Base-by-base conservation (phyloP, 2,888 invertebrate genomes). In the Tyria jacobaeae region DNA sequence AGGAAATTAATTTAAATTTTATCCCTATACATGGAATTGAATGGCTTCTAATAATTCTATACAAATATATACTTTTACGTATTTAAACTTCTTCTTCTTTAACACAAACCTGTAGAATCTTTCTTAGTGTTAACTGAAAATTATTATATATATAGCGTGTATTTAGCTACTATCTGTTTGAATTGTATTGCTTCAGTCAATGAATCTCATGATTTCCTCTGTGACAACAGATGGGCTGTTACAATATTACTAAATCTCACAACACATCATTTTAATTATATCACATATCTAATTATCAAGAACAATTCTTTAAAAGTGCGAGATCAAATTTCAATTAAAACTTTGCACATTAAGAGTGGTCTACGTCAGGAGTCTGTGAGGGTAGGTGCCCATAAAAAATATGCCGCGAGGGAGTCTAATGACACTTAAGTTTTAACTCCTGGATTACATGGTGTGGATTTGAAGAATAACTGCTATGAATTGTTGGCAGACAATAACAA, bases 271-370 rank as follows among this genome's bases (percentile, higher is more conserved):
- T 70, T 70, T 69, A 49, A 55, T 25, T 55, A 25, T 21, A 35
- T 35, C 56, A 54, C 57, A 55, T 34, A 47, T 34, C 24, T 59
- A 58, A 59, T 60, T 51, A 53, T 62, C 25, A 68, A 64, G 64
- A 61, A 66, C 64, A 67, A 72, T 75, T 70, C 67, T 66, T 73
- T 71, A 71, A 74, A 80, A 84, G 73, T 71, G 66, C 57, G 64
- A 69, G 75, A 91, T 92, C 92, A 90, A 90, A 91, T 92, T 91
- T 90, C 92, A 91, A 90, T 91, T 89, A 84, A 82, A 91, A 91
- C 83, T 91, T 91, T 81, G 66, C 79, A 76, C 90, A 90, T 91
- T 90, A 90, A 84, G 76, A 76, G 81, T 81, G 77, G 73, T 68
- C 68, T 71, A 58, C 60, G 66, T 37, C 27, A 25, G 10, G 44